Percentiles rank a stretch among this genome's conserved stretches.
These are phyloP conservation scores for Spialia ferax DNA, from an alignment of 2,888 invertebrate genomes.

Conservation along the genomic window DNA sequence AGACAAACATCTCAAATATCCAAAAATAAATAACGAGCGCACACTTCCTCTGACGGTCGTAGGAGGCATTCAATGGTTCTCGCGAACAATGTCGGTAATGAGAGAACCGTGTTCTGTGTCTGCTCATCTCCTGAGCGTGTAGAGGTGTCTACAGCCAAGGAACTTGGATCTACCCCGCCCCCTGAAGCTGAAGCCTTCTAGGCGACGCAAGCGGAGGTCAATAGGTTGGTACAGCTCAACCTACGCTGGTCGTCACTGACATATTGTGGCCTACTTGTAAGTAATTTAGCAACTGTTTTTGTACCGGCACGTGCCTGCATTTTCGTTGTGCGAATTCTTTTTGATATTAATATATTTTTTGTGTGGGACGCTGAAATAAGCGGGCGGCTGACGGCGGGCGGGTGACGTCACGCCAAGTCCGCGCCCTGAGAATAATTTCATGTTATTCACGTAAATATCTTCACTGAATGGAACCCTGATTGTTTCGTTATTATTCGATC, in stretches of 20 bases:
- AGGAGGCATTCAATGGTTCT: slow-evolving; percentile 11
- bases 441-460: slow-evolving; percentile 14
- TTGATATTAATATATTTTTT: slow-evolving; percentile 25
- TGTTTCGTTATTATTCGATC: slow-evolving; percentile 6
- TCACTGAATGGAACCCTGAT: slow-evolving; percentile 23
- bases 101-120: slow-evolving; percentile 24
- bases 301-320: slow-evolving; percentile 55
- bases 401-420: slow-evolving; percentile 17
- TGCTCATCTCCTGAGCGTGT: slow-evolving; percentile 27
- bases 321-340: slow-evolving; percentile 24
- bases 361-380: slow-evolving; percentile 29
- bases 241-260: slow-evolving; percentile 59
- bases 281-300: slow-evolving; percentile 66
- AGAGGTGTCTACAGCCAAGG: background rate
- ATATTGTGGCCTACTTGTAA: slow-evolving; percentile 67
- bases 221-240: slow-evolving; percentile 62
- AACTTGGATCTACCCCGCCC: slow-evolving; percentile 7
- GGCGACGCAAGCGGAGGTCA: slow-evolving; percentile 58
- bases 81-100: slow-evolving; percentile 29
- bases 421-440: background rate
- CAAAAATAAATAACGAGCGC: slow-evolving; percentile 16
- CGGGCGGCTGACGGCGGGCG: slow-evolving; percentile 23
- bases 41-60: background rate
- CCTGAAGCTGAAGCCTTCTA: background rate
- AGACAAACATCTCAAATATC: slow-evolving; percentile 13